A percentile compares a stretch with the other conserved stretches of the same genome.
Evolutionary conservation across 2,797 vertebrate species (phyloP).

Genomic region (Erpetoichthys calabaricus): DNA sequence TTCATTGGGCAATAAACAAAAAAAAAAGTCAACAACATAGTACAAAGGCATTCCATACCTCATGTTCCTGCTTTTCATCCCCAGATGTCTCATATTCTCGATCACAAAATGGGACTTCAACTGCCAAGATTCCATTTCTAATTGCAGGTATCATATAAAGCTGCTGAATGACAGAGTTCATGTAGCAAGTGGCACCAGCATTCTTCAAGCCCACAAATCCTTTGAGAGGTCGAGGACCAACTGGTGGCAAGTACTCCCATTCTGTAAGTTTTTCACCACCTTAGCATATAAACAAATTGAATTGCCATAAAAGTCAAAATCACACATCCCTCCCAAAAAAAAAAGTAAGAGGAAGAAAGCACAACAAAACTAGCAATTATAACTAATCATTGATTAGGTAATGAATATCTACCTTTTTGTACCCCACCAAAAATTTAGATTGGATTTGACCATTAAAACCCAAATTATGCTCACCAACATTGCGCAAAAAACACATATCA

Average conservation of each 20-base stretch:
- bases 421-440: too few relatives aligned
- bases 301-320: slow-evolving; percentile 4
- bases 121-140: slow-evolving; percentile 90
- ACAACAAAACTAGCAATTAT: too few relatives aligned
- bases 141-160: slow-evolving; percentile 99
- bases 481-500: too few relatives aligned
- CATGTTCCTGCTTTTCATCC: slow-evolving; percentile 96
- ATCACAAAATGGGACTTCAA: slow-evolving; percentile 92
- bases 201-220: slow-evolving; percentile 97
- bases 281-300: slow-evolving; percentile 24
- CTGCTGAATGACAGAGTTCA: slow-evolving; percentile 99
- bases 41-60: slow-evolving; percentile 49
- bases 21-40: neutral
- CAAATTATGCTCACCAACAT: too few relatives aligned
- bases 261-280: slow-evolving; percentile 93
- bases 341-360: too few relatives aligned
- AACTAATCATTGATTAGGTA: too few relatives aligned
- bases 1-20: slow-evolving; percentile 32
- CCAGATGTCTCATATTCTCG: slow-evolving; percentile 97
- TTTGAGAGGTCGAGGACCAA: slow-evolving; percentile 89
- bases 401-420: too few relatives aligned
- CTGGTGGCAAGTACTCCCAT: slow-evolving; percentile 94
- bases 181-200: slow-evolving; percentile 95
- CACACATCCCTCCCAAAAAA: too few relatives aligned
- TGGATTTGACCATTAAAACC: too few relatives aligned